Evolutionary conservation across 1,140 invertebrate species (phyloP).

Genomic region (Eupeodes corollae): DNA sequence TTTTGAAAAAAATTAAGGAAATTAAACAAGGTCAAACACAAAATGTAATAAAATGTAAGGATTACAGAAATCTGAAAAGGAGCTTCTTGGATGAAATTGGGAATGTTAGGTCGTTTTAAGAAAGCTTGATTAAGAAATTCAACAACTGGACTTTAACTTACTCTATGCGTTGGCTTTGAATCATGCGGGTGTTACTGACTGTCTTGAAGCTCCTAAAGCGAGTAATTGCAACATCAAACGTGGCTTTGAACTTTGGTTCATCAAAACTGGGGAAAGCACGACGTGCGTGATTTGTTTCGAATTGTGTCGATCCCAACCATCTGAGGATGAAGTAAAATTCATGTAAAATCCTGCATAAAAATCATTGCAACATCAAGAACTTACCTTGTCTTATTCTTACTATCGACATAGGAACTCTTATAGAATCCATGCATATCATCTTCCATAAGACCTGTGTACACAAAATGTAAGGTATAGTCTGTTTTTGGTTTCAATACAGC

Average conservation of each 20-base stretch:
- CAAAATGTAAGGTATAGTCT: slow-evolving; percentile 11
- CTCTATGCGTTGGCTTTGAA: not conserved
- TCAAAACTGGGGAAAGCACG: slow-evolving; percentile 77
- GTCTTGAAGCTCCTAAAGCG: slow-evolving; percentile 16
- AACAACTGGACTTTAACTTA: too few relatives aligned
- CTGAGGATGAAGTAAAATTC: too few relatives aligned
- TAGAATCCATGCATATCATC: slow-evolving; percentile 60
- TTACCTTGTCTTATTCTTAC: slow-evolving; percentile 18
- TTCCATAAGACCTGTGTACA: slow-evolving; percentile 40
- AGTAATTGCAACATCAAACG: slow-evolving; percentile 51
- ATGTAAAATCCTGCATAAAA: too few relatives aligned
- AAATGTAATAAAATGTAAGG: too few relatives aligned
- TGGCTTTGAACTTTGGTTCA: slow-evolving; percentile 68
- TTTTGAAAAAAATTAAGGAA: too few relatives aligned
- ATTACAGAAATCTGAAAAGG: too few relatives aligned
- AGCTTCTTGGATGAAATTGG: too few relatives aligned
- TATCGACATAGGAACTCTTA: slow-evolving; percentile 51
- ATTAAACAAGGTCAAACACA: too few relatives aligned
- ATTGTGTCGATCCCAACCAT: slow-evolving; percentile 58
- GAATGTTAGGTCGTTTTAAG: too few relatives aligned
- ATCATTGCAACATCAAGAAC: too few relatives aligned
- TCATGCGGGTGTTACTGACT: slow-evolving; percentile 39
- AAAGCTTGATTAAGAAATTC: too few relatives aligned
- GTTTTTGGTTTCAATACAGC: not conserved
- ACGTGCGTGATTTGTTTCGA: slow-evolving; percentile 63